These are phyloP conservation scores for Prunella strophiata DNA, from an alignment of 2,797 vertebrate genomes.

Conservation along the genomic window DNA sequence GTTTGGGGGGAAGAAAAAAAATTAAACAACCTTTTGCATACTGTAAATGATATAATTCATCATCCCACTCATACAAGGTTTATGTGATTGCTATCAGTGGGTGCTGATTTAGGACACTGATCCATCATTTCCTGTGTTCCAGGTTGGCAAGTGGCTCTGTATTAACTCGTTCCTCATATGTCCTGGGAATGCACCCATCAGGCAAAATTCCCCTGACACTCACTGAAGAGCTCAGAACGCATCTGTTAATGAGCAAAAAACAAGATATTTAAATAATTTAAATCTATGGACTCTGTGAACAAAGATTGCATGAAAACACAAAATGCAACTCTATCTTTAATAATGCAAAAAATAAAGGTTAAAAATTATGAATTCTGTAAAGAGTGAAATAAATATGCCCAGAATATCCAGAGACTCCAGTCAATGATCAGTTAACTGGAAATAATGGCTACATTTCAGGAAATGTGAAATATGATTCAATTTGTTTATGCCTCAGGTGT, in stretches of 20 bases:
- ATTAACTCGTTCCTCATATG: constrained; percentile 4
- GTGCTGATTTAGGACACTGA: constrained; percentile 25
- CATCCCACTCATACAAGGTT: constrained; percentile 18
- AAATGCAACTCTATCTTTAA: background rate
- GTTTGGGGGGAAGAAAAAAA: background rate
- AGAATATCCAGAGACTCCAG: background rate
- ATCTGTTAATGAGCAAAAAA: background rate
- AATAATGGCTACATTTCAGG: background rate
- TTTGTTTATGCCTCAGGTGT: background rate
- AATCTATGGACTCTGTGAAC: background rate
- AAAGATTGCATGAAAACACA: background rate
- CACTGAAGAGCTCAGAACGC: background rate
- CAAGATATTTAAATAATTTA: background rate
- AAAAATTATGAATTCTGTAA: background rate
- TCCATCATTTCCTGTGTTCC: constrained; percentile 25
- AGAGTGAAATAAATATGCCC: background rate
- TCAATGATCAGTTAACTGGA: background rate
- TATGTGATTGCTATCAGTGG: constrained; percentile 5
- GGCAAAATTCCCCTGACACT: background rate
- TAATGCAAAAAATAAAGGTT: background rate
- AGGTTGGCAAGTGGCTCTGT: background rate
- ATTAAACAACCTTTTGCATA: background rate
- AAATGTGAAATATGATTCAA: background rate
- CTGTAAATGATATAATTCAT: constrained; percentile 25
- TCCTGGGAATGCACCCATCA: background rate